phyloP scores from a whole-genome alignment of 1,140 invertebrate species.

The Camponotus vicinus region DNA sequence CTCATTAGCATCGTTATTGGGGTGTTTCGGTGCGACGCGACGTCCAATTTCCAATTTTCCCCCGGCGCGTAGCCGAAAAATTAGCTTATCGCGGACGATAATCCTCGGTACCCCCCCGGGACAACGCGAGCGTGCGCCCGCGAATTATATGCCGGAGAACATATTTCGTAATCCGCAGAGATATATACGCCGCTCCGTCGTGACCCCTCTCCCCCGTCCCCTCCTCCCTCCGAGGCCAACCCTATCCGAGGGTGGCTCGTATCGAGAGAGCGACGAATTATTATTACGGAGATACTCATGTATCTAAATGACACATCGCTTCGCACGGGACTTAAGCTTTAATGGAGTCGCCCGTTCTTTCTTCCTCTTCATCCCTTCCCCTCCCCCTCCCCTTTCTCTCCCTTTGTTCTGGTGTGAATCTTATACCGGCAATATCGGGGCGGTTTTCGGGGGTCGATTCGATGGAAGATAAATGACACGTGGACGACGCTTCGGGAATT shows the following conservation, averaged over 20 bases:
- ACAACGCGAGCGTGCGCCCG: constrained; percentile 78
- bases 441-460: constrained; percentile 15
- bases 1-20: constrained; percentile 72
- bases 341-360: constrained; percentile 79
- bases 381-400: too few species aligned
- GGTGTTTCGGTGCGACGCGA: constrained; percentile 54
- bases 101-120: constrained; percentile 79
- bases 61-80: constrained; percentile 71
- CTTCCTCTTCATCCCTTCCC: neutral
- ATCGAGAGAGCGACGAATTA: constrained; percentile 78
- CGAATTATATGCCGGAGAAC: constrained; percentile 79
- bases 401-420: constrained; percentile 19
- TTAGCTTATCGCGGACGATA: constrained; percentile 84
- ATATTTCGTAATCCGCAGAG: constrained; percentile 85
- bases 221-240: constrained; percentile 19
- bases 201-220: neutral
- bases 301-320: constrained; percentile 85
- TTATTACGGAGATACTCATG: constrained; percentile 82
- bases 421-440: neutral
- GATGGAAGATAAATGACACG: constrained; percentile 61
- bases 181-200: constrained; percentile 59
- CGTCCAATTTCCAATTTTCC: constrained; percentile 69
- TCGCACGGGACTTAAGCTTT: constrained; percentile 85
- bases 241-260: constrained; percentile 28
- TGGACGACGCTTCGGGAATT: constrained; percentile 19